Evolutionary conservation across 2,888 invertebrate species (phyloP), one percentile per base, ranked within the genome.

Genomic region (Polymixis flavicincta): DNA sequence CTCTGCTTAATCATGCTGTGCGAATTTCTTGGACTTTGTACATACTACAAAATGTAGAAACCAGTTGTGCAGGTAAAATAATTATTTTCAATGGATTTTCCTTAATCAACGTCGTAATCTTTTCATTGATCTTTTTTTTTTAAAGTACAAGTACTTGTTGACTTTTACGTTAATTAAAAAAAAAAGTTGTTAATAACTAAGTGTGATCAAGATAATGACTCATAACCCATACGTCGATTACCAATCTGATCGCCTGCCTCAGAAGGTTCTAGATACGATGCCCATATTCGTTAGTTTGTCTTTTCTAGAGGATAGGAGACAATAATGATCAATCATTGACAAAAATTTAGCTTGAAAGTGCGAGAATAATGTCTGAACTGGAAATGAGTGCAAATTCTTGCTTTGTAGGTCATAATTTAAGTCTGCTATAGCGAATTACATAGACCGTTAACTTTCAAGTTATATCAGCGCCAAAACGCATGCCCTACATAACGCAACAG

Each of bases 401-500:
- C n/a, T 80, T 55, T 50, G 59, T 76, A 66, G 71, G 55, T 71
- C 65, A 66, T 71, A 54, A 69, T 67, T 59, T 59, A 50, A 54
- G 28, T 64, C 52, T 71, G 67, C 67, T 67, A 19, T 54, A 83
- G 82, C 80, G 84, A 82, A 80, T 71, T 70, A 63, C 45, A 52
- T 66, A 61, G 42, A 66, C 76, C 32, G 76, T 80, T 69, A 69
- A 66, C 13, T 84, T 76, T 59, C 32, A 48, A 68, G 59, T 48
- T 50, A 64, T 75, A 66, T 64, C 57, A 76, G 61, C 45, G 66
- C 54, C 68, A 22, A 65, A 78, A 60, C 65, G 78, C 64, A 72
- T 86, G 84, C 68, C 82, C 86, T 84, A 79, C 57, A 74, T 84
- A 70, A 61, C 37, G 66, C 45, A 61, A 73, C 65, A 73, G 73